Base-by-base conservation (phyloP, 2,797 vertebrate genomes). In the Cyprinodon diabolis region DNA sequence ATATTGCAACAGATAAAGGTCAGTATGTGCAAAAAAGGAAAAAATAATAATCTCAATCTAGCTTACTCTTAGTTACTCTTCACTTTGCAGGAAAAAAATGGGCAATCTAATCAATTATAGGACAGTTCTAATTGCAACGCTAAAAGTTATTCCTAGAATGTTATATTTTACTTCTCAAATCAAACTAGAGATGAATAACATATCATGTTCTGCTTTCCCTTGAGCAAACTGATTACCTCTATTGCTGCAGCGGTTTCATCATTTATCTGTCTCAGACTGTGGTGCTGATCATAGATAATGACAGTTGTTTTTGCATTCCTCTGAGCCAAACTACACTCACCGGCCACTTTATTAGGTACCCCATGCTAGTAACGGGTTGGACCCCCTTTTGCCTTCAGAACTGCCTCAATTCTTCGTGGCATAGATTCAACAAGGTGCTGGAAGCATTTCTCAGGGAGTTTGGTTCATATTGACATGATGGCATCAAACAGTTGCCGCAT, bases 111-210 rank as follows among this genome's bases (percentile, higher is more conserved):
- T 65, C 13, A 65, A n/a, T 65, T 45, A 23, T 65, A 23, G 19
- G 10, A 63, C 35, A 63, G 43, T 23, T 56, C n/a, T 65, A 45
- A 65, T 65, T 45, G 23, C 23, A 2, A 9, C 3, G 13, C n/a
- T 3, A 45, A 23, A 3, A 6, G 0, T 6, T 5, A 30, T 37
- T 75, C 76, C 51, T 43, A 11, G 54, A 57, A 71, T 37, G 0
- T 57, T 72, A n/a, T 23, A 65, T 73, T 3, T 78, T 66, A 69
- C 51, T 57, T 75, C 76, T 49, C 76, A 47, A 82, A 57, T 68
- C 75, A 40, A 84, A 66, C 55, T 12, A 52, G 48, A 73, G 47
- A 37, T 86, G 67, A 87, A 86, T 83, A 79, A 80, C 69, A 72
- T 55, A 84, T 84, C 12, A 63, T 78, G 69, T 69, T 77, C 68